Evolutionary conservation across 2,113 vertebrate species (phyloP), one percentile per base, ranked within the genome.

Genomic region (Percina caprodes): DNA sequence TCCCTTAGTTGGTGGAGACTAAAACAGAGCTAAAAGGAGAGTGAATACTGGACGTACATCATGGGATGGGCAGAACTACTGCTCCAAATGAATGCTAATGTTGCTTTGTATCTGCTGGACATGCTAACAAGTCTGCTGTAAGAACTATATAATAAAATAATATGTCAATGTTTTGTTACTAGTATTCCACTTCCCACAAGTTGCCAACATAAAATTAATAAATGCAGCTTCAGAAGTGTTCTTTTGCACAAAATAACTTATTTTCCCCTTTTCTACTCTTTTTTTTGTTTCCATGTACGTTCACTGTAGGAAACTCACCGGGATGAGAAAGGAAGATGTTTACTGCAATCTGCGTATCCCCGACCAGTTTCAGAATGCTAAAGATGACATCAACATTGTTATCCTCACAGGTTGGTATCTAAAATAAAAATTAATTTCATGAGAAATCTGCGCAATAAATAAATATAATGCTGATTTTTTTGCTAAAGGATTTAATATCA

Each of bases 311-410:
- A 90, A 83, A 79, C 68, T 92, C 51, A 91, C 88, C 8, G 94
- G 94, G 7, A 79, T 95, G 59, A 92, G 78, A 83, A 93, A 92
- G n/a, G 93, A 94, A 21, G 86, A 94, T 39, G 62, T 95, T 75
- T 95, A 94, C 78, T 86, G 89, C 82, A 92, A 93, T 49, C 89
- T 96, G 63, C 92, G 95, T 19, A 68, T 95, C 7, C 94, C 94
- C 0, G 86, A 93, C 74, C 85, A 92, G 80, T 61, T 67, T 72
- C 84, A 94, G 65, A 77, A 66, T 9, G 52, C 74, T 48, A 92
- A 92, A 88, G 92, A 94, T 69, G 95, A 95, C 79, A 94, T 95
- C 85, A 91, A 86, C 80, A 66, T 96, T 30, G 88, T 96, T 66
- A 61, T 96, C 26, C 86, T 95, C 51, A 91, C 94, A 87, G 94